Percentiles rank a stretch among this genome's conserved stretches.
Evolutionary conservation across 2,113 vertebrate species (phyloP).

Genomic region (Helogale parvula): DNA sequence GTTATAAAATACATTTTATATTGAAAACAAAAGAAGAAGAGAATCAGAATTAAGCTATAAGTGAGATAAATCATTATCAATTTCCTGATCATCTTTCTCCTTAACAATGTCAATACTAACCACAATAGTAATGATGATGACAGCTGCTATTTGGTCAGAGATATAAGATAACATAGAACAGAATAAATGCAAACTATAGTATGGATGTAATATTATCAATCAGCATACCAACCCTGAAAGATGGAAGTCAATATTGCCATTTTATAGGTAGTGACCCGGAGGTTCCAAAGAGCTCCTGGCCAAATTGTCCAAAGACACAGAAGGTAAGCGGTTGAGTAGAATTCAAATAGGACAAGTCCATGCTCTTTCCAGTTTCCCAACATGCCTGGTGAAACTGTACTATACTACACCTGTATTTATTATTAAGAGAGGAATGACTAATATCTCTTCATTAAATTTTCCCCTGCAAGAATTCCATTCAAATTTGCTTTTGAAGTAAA

Average conservation of each 20-base stretch:
- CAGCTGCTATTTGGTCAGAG: neutral
- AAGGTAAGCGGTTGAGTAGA: neutral
- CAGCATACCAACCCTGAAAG: neutral
- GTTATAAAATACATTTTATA: neutral
- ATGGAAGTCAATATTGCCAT: neutral
- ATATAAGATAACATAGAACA: neutral
- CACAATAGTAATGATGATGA: neutral
- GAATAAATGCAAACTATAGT: neutral
- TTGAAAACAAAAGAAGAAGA: neutral
- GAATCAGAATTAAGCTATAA: neutral
- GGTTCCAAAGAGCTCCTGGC: neutral
- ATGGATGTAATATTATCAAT: neutral
- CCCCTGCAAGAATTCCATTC: neutral
- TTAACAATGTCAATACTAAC: neutral
- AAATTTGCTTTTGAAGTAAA: constrained; percentile 31
- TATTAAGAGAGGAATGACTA: neutral
- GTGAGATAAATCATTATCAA: neutral
- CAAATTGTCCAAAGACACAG: neutral
- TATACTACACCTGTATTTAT: neutral
- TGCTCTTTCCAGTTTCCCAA: neutral
- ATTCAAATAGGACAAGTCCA: neutral
- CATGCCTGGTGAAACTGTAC: neutral
- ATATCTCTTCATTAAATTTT: neutral
- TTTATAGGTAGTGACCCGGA: neutral
- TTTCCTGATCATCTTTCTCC: neutral